These are phyloP conservation scores for Anser brachyrhynchus DNA, from an alignment of 2,113 vertebrate genomes.

Conservation along the genomic window DNA sequence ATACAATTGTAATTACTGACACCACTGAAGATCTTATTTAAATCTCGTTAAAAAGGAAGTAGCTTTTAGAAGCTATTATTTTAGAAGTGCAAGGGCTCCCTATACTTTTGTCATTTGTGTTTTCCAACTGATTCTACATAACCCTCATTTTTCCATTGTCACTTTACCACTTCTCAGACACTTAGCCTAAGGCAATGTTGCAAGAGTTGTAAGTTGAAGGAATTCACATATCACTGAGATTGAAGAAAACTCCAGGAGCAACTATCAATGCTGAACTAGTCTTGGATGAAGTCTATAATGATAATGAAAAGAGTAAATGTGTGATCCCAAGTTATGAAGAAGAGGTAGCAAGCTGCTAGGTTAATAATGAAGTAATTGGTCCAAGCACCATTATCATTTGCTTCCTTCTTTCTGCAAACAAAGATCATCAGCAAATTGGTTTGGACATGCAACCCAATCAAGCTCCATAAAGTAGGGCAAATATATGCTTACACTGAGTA, in stretches of 20 bases:
- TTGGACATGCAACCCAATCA: background rate
- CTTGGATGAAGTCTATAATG: background rate
- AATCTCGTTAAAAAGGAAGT: background rate
- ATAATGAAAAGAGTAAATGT: background rate
- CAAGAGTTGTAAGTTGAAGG: background rate
- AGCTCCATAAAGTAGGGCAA: background rate
- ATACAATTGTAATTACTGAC: background rate
- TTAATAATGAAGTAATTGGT: background rate
- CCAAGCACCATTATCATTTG: background rate
- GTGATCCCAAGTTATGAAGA: background rate
- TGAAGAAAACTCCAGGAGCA: background rate
- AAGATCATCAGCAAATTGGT: background rate
- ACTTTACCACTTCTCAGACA: background rate
- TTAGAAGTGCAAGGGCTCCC: background rate
- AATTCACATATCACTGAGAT: background rate
- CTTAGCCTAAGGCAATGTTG: background rate
- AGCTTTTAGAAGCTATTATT: background rate
- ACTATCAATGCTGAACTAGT: background rate
- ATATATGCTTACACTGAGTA: background rate
- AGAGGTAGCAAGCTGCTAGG: background rate
- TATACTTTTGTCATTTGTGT: background rate
- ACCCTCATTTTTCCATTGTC: background rate
- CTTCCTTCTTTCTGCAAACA: background rate
- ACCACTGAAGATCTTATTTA: background rate
- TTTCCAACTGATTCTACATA: background rate